Conservation (phyloP, 2,113 vertebrate species). For the Mellivora capensis region DNA sequence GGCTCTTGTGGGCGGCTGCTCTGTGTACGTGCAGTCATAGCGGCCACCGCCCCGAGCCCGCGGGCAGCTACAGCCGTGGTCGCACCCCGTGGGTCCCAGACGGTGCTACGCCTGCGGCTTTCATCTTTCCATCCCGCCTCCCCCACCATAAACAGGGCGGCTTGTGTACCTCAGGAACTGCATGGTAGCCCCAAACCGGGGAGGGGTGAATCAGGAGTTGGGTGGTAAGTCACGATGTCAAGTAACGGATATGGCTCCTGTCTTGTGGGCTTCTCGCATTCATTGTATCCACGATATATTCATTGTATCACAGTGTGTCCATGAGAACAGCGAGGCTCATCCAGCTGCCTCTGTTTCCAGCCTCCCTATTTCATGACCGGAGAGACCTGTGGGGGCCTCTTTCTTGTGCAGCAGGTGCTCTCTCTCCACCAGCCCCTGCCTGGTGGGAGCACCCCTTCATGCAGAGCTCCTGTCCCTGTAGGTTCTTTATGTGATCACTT, state of each 20-base stretch:
- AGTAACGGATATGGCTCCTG: not conserved
- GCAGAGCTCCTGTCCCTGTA: not conserved
- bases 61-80: rapidly evolving
- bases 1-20: too few relatives aligned
- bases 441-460: too few relatives aligned
- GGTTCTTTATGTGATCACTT: not conserved
- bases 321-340: not conserved
- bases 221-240: not conserved
- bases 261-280: not conserved
- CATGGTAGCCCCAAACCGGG: too few relatives aligned
- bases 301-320: too few relatives aligned
- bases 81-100: not conserved
- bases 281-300: too few relatives aligned
- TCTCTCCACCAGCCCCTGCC: not conserved
- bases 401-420: not conserved
- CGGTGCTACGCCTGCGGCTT: not conserved
- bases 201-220: not conserved
- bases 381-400: not conserved
- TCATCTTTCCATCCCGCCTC: too few relatives aligned
- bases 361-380: not conserved
- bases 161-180: rapidly evolving
- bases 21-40: rapidly evolving
- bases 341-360: not conserved
- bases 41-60: not conserved
- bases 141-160: too few relatives aligned